These are phyloP conservation scores for Masnerella sp. DNA, from an alignment of 2,888 invertebrate genomes.

Conservation along the genomic window DNA sequence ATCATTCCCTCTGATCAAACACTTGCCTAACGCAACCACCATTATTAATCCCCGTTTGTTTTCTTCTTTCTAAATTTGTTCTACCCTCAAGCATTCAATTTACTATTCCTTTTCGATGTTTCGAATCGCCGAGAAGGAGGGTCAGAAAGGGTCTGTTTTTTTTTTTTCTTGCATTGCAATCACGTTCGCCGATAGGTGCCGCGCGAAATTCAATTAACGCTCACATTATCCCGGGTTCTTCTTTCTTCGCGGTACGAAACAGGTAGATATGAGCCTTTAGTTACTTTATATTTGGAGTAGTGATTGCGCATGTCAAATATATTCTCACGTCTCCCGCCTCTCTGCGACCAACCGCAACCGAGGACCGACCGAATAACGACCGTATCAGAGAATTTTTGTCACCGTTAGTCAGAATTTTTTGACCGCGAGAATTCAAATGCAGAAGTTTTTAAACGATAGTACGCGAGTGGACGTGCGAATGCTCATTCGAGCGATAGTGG, in stretches of 20 bases:
- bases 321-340: constrained; percentile 78
- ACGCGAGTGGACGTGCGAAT: constrained; percentile 46
- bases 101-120: constrained; percentile 72
- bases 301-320: constrained; percentile 77
- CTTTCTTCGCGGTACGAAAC: constrained; percentile 66
- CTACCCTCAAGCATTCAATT: constrained; percentile 73
- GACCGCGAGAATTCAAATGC: constrained; percentile 61
- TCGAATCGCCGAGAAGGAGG: constrained; percentile 67
- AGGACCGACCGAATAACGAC: constrained; percentile 70
- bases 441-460: constrained; percentile 53
- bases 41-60: constrained; percentile 34
- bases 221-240: too few species aligned
- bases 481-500: constrained; percentile 19
- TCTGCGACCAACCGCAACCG: constrained; percentile 75
- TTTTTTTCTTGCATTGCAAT: too few species aligned
- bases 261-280: constrained; percentile 76
- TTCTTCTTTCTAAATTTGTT: constrained; percentile 64
- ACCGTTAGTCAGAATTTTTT: constrained; percentile 62
- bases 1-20: constrained; percentile 23
- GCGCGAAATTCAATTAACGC: not conserved
- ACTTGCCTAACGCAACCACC: constrained; percentile 21
- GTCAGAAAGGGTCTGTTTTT: too few species aligned
- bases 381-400: constrained; percentile 62
- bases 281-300: constrained; percentile 77
- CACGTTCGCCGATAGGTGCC: too few species aligned